These are phyloP conservation scores for Macrophya alboannulata DNA, from an alignment of 2,888 invertebrate genomes.

Conservation along the genomic window DNA sequence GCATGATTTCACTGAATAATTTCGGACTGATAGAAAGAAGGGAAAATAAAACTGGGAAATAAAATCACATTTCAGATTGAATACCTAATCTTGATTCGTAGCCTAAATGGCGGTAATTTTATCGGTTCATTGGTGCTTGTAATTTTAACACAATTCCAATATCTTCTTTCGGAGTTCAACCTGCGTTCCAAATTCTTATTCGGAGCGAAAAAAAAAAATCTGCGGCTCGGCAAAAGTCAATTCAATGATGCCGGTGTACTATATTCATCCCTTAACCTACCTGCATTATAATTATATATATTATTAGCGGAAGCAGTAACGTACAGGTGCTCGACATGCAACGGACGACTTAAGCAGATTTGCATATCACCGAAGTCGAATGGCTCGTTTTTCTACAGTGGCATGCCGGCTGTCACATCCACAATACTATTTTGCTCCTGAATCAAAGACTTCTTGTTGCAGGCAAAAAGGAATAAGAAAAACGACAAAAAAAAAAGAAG, in stretches of 20 bases:
- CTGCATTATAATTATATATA: slow-evolving; percentile 17
- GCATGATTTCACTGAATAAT: not conserved
- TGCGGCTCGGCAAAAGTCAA: not conserved
- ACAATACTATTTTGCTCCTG: slow-evolving; percentile 43
- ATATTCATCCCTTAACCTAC: not conserved
- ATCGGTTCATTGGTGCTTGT: not conserved
- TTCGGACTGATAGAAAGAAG: not conserved
- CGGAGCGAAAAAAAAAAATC: not conserved
- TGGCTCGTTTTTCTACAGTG: slow-evolving; percentile 32
- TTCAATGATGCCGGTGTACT: not conserved
- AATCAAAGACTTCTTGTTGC: slow-evolving; percentile 46
- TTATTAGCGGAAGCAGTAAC: slow-evolving; percentile 56
- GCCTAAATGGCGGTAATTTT: slow-evolving; percentile 19
- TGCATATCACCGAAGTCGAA: slow-evolving; percentile 36
- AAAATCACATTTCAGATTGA: slow-evolving; percentile 10
- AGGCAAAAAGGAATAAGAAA: not conserved
- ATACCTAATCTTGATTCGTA: slow-evolving; percentile 32
- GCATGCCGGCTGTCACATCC: slow-evolving; percentile 52
- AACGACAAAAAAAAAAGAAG: not conserved
- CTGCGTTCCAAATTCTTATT: not conserved
- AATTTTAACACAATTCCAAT: not conserved
- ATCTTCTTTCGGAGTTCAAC: not conserved
- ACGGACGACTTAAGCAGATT: slow-evolving; percentile 58
- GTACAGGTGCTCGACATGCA: slow-evolving; percentile 62
- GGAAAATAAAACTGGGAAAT: slow-evolving; percentile 17